A percentile compares a stretch with the other conserved stretches of the same genome.
These are phyloP conservation scores for Harpagus bidentatus DNA, from an alignment of 2,113 vertebrate species.

Conservation along the genomic window DNA sequence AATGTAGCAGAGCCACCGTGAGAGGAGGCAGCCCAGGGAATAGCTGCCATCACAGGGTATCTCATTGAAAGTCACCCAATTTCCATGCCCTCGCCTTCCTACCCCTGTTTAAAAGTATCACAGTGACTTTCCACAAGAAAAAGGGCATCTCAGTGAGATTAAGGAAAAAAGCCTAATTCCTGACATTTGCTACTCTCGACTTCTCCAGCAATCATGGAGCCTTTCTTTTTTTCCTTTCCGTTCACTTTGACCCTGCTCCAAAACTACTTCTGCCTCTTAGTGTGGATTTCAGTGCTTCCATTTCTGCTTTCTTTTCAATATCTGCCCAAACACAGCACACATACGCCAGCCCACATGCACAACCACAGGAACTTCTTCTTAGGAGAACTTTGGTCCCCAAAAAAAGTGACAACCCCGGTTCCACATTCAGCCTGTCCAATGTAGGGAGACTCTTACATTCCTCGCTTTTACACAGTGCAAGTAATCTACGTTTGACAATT, in stretches of 20 bases:
- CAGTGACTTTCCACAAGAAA: background rate
- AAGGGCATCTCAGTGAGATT: background rate
- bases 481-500: background rate
- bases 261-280: background rate
- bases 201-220: background rate
- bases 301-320: background rate
- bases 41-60: background rate
- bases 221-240: background rate
- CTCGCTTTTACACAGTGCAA: background rate
- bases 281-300: background rate
- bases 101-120: background rate
- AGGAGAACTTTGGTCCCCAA: background rate
- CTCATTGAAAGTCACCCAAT: background rate
- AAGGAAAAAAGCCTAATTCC: background rate
- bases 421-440: background rate
- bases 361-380: background rate
- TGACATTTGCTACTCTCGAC: background rate
- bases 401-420: background rate
- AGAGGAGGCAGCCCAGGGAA: background rate
- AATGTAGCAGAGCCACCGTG: background rate
- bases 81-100: background rate
- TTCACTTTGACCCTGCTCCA: background rate
- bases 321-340: background rate
- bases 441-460: background rate
- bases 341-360: fast-evolving